Evolutionary conservation across 2,113 vertebrate genomes (phyloP).

Genomic region (Felis chaus): DNA sequence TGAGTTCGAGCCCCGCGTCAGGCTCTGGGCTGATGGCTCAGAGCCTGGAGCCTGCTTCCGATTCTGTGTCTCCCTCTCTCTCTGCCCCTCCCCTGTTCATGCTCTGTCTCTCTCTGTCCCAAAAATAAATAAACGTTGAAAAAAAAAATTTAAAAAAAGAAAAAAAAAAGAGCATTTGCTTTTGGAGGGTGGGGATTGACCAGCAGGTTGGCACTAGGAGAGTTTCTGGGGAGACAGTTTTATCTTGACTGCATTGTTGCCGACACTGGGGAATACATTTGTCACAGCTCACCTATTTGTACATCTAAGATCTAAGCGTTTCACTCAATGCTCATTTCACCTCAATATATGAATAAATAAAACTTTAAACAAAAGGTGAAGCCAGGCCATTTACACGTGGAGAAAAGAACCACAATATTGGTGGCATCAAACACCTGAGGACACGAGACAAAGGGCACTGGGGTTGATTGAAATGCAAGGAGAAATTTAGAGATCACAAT

Average conservation of each 20-base stretch:
- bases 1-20: no score
- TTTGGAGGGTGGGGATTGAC: not conserved
- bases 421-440: not conserved
- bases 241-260: not conserved
- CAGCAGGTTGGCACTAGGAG: not conserved
- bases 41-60: no score
- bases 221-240: not conserved
- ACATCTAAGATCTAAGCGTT: not conserved
- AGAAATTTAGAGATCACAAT: slow-evolving; percentile 41
- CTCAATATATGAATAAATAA: not conserved
- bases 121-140: no score
- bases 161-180: not conserved
- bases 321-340: not conserved
- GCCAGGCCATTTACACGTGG: not conserved
- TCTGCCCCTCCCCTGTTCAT: no score
- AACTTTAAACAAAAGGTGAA: not conserved
- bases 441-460: slow-evolving; percentile 1
- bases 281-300: not conserved
- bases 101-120: no score
- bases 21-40: no score
- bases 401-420: not conserved
- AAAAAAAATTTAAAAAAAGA: no score
- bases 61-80: no score
- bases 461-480: slow-evolving; percentile 68
- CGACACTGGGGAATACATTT: not conserved